Percentiles rank a stretch among this genome's conserved stretches.
Conservation (phyloP, 2,797 vertebrate species). For the Gastrophryne carolinensis region DNA sequence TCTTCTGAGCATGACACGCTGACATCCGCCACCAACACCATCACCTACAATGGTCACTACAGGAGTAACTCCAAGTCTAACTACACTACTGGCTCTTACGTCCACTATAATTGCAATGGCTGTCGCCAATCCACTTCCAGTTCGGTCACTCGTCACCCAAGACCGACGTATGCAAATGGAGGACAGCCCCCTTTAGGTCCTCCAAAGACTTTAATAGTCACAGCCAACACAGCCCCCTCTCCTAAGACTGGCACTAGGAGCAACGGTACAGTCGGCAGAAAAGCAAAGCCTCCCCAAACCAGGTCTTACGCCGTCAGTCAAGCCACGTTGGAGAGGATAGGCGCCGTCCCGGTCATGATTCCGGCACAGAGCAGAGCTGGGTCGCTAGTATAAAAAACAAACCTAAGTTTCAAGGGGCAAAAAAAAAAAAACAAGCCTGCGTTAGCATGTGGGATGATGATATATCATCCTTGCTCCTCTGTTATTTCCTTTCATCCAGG, state of each 20-base stretch:
- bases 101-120: constrained; percentile 82
- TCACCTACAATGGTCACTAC: constrained; percentile 95
- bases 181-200: constrained; percentile 81
- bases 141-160: constrained; percentile 65
- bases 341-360: constrained; percentile 94
- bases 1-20: constrained; percentile 95
- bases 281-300: constrained; percentile 75
- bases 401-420: not conserved
- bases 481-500: constrained; percentile 40
- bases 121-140: constrained; percentile 79
- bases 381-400: constrained; percentile 82
- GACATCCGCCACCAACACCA: constrained; percentile 79
- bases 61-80: constrained; percentile 91
- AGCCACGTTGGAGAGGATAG: constrained; percentile 90
- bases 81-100: constrained; percentile 83
- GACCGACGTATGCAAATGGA: constrained; percentile 81
- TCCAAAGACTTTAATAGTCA: constrained; percentile 93
- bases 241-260: constrained; percentile 80
- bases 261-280: constrained; percentile 83
- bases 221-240: constrained; percentile 85
- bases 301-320: constrained; percentile 90
- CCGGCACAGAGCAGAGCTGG: constrained; percentile 93
- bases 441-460: constrained; percentile 39
- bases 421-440: constrained; percentile 18
- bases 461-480: constrained; percentile 31